phyloP scores from a whole-genome alignment of 2,888 invertebrate species.

The Scaptomyza polygonia region DNA sequence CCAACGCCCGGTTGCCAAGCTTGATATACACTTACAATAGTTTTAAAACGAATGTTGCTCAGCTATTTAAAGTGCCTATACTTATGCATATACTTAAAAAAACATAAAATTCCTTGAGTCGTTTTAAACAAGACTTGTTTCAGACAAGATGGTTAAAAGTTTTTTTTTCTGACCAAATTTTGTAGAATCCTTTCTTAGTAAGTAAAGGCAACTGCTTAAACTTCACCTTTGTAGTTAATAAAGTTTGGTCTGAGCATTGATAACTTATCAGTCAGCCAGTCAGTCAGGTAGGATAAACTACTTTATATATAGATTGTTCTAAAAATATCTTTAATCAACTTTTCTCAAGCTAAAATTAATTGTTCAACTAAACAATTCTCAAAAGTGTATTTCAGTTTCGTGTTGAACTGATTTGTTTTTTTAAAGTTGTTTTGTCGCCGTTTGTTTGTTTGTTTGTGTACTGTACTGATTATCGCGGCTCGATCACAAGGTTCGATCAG shows the following conservation, averaged over 20 bases:
- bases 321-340: background rate
- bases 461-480: conserved; percentile 62
- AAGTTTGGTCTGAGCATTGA: background rate
- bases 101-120: no score
- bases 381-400: conserved; percentile 37
- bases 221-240: background rate
- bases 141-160: no score
- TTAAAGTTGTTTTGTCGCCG: background rate
- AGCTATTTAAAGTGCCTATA: no score
- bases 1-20: conserved; percentile 34
- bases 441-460: conserved; percentile 18
- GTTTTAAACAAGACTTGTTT: no score
- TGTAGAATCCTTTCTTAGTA: background rate
- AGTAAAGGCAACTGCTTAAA: background rate
- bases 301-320: background rate
- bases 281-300: no score
- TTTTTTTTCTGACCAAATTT: no score
- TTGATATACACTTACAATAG: conserved; percentile 21
- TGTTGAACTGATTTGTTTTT: background rate
- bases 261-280: background rate
- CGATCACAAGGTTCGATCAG: conserved; percentile 78
- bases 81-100: no score
- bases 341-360: background rate
- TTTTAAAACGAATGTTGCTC: conserved; percentile 2
- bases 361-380: background rate